A percentile compares a stretch with the other conserved stretches of the same genome.
Evolutionary conservation across 2,797 vertebrate genomes (phyloP).

Genomic region (Crocidura indochinensis): DNA sequence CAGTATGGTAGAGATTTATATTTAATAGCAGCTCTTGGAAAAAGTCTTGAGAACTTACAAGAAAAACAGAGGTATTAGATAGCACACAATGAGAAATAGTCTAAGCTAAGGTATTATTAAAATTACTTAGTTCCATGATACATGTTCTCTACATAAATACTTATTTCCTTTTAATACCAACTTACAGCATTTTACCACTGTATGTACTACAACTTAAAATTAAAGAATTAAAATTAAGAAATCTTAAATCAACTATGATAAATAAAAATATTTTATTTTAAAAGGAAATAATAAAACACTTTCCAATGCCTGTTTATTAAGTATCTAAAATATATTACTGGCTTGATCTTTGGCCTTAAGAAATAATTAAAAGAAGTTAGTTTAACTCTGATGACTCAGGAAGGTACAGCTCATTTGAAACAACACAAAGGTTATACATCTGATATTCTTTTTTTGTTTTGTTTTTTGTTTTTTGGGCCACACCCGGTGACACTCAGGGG

Average conservation of each 20-base stretch:
- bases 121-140: background rate
- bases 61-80: background rate
- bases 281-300: too few species aligned
- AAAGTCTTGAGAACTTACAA: conserved; percentile 33
- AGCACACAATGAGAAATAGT: background rate
- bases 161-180: conserved; percentile 26
- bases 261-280: too few species aligned
- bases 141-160: background rate
- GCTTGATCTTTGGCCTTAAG: conserved; percentile 42
- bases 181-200: conserved; percentile 45
- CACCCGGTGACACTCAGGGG: too few species aligned
- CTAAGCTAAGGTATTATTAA: conserved; percentile 32
- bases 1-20: background rate
- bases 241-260: background rate
- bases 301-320: too few species aligned
- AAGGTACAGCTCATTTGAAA: background rate
- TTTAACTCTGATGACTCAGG: conserved; percentile 40
- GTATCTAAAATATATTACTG: background rate
- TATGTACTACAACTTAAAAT: background rate
- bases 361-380: conserved; percentile 17
- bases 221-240: conserved; percentile 24
- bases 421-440: background rate
- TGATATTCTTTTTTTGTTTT: too few species aligned
- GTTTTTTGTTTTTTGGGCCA: too few species aligned
- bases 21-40: background rate